Evolutionary conservation across 2,113 vertebrate genomes (phyloP).

Genomic region (Vicugna pacos): DNA sequence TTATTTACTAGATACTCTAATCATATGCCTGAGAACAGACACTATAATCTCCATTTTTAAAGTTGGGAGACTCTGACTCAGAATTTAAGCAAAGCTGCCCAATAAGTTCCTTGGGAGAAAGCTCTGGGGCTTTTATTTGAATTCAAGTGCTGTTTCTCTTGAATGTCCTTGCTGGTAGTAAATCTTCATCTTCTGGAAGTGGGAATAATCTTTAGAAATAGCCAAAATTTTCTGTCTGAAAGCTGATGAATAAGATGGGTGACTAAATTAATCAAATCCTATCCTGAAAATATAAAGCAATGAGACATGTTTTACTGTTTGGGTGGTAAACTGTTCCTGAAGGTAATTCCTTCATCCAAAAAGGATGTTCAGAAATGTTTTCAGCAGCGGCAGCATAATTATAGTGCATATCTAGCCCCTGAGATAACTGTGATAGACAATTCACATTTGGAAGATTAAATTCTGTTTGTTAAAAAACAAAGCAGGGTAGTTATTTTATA

Average conservation of each 20-base stretch:
- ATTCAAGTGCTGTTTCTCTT: neutral
- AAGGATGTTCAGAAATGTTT: slow-evolving; percentile 37
- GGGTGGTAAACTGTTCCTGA: slow-evolving; percentile 42
- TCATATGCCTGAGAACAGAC: neutral
- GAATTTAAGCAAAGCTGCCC: slow-evolving; percentile 45
- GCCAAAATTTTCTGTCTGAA: neutral
- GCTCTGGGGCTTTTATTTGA: neutral
- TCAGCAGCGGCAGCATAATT: slow-evolving; percentile 62
- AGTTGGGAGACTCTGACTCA: slow-evolving; percentile 12
- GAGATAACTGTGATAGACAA: slow-evolving; percentile 59
- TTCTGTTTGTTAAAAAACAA: slow-evolving; percentile 62
- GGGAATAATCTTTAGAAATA: slow-evolving; percentile 57
- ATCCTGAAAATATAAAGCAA: slow-evolving; percentile 61
- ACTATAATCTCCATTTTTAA: slow-evolving; percentile 10
- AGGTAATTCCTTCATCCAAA: slow-evolving; percentile 53
- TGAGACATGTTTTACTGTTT: slow-evolving; percentile 56
- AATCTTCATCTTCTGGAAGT: slow-evolving; percentile 40
- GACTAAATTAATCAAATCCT: slow-evolving; percentile 51
- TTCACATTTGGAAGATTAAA: slow-evolving; percentile 61
- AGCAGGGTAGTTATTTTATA: slow-evolving; percentile 50
- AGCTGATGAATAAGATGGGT: slow-evolving; percentile 40
- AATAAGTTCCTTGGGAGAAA: slow-evolving; percentile 22
- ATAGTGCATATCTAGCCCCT: neutral
- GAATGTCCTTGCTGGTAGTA: slow-evolving; percentile 54
- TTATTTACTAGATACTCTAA: slow-evolving; percentile 26